A percentile compares a stretch with the other conserved stretches of the same genome.
These are phyloP conservation scores for Clostera curtula DNA, from an alignment of 2,888 invertebrate genomes.

Conservation along the genomic window DNA sequence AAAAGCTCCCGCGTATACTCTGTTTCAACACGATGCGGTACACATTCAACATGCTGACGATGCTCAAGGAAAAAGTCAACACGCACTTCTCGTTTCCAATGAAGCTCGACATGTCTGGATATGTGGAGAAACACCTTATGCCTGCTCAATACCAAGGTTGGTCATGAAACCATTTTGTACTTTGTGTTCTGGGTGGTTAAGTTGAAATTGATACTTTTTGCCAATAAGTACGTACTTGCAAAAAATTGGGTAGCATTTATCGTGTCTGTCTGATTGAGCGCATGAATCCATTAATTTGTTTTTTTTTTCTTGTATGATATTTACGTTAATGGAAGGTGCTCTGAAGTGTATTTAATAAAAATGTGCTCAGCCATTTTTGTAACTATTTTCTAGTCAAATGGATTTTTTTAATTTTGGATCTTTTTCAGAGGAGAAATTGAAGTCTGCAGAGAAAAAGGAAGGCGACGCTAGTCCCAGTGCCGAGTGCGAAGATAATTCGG, in stretches of 20 bases:
- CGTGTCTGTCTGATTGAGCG: no score
- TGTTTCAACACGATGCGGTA: slow-evolving; percentile 98
- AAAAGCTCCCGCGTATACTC: slow-evolving; percentile 92
- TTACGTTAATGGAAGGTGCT: no score
- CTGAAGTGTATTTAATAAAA: no score
- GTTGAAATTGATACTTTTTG: no score
- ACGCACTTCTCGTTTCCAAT: slow-evolving; percentile 97
- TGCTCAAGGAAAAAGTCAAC: slow-evolving; percentile 97
- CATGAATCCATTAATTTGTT: no score
- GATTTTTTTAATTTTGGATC: no score
- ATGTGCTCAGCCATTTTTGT: neutral
- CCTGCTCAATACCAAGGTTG: slow-evolving; percentile 88
- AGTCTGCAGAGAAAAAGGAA: slow-evolving; percentile 60
- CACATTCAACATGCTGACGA: slow-evolving; percentile 97
- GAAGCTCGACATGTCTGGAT: slow-evolving; percentile 94
- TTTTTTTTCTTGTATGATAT: no score
- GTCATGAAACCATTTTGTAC: no score
- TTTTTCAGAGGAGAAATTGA: slow-evolving; percentile 77
- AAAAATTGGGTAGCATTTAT: no score
- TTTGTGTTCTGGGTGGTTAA: no score
- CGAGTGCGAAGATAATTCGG: slow-evolving; percentile 61
- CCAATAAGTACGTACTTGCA: no score
- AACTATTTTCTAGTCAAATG: neutral
- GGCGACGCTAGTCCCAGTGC: slow-evolving; percentile 52
- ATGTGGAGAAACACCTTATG: slow-evolving; percentile 95